Evolutionary conservation across 2,888 invertebrate species (phyloP), one percentile per base, ranked within the genome.

Genomic region (Andrena camellia): DNA sequence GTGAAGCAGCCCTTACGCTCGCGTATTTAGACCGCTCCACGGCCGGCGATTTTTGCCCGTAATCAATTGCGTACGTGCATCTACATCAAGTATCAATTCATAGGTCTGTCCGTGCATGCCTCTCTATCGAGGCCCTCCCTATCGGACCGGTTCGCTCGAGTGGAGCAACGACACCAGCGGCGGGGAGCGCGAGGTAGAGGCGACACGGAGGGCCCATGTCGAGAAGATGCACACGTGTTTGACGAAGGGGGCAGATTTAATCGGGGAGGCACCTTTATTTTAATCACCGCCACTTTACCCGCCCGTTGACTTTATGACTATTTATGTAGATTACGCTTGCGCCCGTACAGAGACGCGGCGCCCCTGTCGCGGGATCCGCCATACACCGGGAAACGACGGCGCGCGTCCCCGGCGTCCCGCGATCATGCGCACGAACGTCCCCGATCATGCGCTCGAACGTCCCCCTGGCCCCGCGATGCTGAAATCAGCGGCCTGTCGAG

Each of bases 231-330:
- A 59, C 42, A 20, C 63, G 42, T 59, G 54, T 66, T 52, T 50
- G 64, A 76, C 42, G 66, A 60, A 71, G 70, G 20, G 57, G 64
- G 13, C 23, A 52, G 75, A 81, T 83, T 67, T 76, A 76, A 80
- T 81, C 79, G 76, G 60, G 62, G 29, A 79, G 76, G 66, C 74
- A 83, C 78, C 72, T 85, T 86, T 78, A 77, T 83, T 86, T 86
- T 78, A 88, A 88, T 86, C 82, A 77, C 83, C 81, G 83, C 78
- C 80, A 81, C 85, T 86, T 79, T 85, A 86, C 81, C 79, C 79
- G 80, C 33, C 83, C 79, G 83, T 85, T 80, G 81, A 86, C 86
- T 90, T 87, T 86, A 86, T 75, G 86, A 89, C 85, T 88, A 86
- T 88, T 89, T 87, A 90, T 88, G 88, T 72, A 86, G 80, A 89